These are phyloP conservation scores for Trichoplusia ni DNA, from an alignment of 1,140 invertebrate species.

Conservation along the genomic window DNA sequence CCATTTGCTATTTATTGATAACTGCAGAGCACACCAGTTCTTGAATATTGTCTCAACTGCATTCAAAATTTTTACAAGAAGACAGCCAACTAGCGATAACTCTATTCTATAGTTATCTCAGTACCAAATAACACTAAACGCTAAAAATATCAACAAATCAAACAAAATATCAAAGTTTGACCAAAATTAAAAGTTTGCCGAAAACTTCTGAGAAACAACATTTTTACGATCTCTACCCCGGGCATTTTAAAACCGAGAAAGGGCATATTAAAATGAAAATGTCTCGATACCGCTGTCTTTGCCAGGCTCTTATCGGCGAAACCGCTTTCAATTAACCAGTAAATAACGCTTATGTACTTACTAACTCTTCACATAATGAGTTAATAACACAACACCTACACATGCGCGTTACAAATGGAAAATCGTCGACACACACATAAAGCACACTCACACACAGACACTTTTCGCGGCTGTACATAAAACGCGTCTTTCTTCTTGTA, in stretches of 20 bases:
- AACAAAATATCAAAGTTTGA: background rate
- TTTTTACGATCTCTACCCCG: no score
- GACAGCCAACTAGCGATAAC: no score
- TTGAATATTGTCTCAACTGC: no score
- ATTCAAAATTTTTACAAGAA: no score
- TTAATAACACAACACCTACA: conserved; percentile 77
- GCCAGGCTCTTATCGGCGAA: conserved; percentile 65
- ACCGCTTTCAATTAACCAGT: conserved; percentile 78
- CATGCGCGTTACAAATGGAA: conserved; percentile 62
- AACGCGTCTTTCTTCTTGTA: conserved; percentile 81
- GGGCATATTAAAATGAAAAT: conserved; percentile 26
- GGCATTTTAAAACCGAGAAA: background rate
- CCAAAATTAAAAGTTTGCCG: conserved; percentile 3
- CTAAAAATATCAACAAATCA: conserved; percentile 1
- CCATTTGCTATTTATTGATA: no score
- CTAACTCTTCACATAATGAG: conserved; percentile 80
- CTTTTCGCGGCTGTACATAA: conserved; percentile 63
- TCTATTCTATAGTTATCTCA: no score
- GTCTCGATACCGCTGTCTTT: conserved; percentile 51
- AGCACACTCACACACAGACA: conserved; percentile 57
- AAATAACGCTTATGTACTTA: conserved; percentile 73
- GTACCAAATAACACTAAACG: background rate
- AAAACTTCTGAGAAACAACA: background rate
- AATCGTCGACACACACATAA: conserved; percentile 63
- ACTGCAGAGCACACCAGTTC: no score